Base-by-base conservation (phyloP, 2,797 vertebrate species). In the Delichon dasypus region DNA sequence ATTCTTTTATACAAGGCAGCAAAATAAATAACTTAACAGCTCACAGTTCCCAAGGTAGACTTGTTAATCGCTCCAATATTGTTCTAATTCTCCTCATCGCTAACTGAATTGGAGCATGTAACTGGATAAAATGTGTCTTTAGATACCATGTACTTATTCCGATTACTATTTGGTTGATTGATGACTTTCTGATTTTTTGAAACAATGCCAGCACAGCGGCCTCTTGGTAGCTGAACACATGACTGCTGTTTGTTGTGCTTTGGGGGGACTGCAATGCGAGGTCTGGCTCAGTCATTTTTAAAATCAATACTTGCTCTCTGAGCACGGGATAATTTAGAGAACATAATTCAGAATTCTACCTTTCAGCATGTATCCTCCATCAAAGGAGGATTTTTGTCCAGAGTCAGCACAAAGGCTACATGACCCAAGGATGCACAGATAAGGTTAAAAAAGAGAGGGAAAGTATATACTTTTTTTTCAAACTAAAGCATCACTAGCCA, bases 331-430 rank as follows among this genome's bases (percentile, higher is more conserved):
- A 99, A 99, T 99, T 99, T 99, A 99, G 98, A 99, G 99, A 99
- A 98, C 98, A 98, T 99, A 99, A 99, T 98, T 99, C 98, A 99
- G 98, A 99, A 99, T 98, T 99, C 98, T 98, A 98, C 98, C 98
- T 98, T 99, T 98, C 98, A 99, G 98, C 98, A 97, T 98, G 97
- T 98, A 98, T 98, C 98, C 97, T 98, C 97, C 97, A 98, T 98
- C 98, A 98, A 98, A 97, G 91, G 97, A 94, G 95, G 96, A 94
- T 97, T 98, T 98, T 98, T 97, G 97, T 96, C 94, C 95, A 97
- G 93, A 98, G 97, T 98, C 97, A 98, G 97, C 98, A 98, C 97
- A 97, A 98, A 97, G 97, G 94, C 94, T 92, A 78, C 95, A 96
- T 95, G 96, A 97, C 97, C 97, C 97, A 97, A 92, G 97, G 97